phyloP scores from a whole-genome alignment of 2,888 invertebrate genomes.

The Oligia strigilis region DNA sequence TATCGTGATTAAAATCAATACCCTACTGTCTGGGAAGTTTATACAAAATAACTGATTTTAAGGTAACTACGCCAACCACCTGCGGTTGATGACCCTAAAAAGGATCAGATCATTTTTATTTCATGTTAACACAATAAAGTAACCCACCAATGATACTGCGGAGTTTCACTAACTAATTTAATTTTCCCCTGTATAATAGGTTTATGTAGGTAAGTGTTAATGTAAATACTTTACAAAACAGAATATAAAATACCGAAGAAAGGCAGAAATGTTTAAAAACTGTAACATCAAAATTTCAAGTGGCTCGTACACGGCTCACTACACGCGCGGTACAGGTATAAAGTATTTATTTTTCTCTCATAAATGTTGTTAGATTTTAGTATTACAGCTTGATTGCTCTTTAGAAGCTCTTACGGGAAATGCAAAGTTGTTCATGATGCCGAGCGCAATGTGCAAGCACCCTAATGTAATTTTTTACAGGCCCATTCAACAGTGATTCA shows the following conservation, averaged over 20 bases:
- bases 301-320: not conserved
- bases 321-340: conserved; percentile 10
- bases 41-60: not conserved
- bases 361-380: conserved; percentile 47
- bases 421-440: conserved; percentile 32
- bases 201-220: not conserved
- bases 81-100: not conserved
- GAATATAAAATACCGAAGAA: not conserved
- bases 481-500: conserved; percentile 35
- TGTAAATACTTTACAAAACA: conserved; percentile 3
- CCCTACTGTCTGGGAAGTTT: not conserved
- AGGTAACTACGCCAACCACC: not conserved
- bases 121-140: not conserved
- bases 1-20: no score
- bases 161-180: not conserved
- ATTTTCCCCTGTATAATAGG: not conserved
- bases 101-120: not conserved
- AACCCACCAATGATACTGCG: not conserved
- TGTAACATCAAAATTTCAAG: conserved; percentile 25
- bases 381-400: conserved; percentile 43
- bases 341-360: conserved; percentile 43
- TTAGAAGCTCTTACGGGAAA: conserved; percentile 36
- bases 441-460: conserved; percentile 26
- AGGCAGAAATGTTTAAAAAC: conserved; percentile 20
- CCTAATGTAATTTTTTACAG: conserved; percentile 27